Evolutionary conservation across 2,888 invertebrate species (phyloP), one percentile per base, ranked within the genome.

Genomic region (Cryptocephalus primarius): DNA sequence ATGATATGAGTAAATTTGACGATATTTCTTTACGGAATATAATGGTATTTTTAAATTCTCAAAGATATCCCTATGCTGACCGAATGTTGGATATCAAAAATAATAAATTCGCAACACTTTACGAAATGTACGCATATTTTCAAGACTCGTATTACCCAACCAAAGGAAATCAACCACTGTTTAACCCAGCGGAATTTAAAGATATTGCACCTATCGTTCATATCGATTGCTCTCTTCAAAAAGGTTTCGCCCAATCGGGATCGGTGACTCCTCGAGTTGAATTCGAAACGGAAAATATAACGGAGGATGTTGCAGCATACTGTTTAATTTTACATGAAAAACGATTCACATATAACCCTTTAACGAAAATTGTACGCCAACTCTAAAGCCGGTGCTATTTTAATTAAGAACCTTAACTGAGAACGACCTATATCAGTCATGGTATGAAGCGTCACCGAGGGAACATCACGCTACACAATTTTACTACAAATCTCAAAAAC

Each of bases 111-210:
- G 48, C 48, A 8, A 31, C 36, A 1, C 41, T 50, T 38, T 52
- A 49, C 44, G 44, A 52, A 45, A 51, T 51, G 51, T 51, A 33
- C 46, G 41, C 47, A 8, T 34, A 44, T 32, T 48, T 50, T 42
- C 46, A 46, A 40, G 40, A 50, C 44, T 44, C 38, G 6, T 48
- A 41, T 34, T 47, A 45, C 42, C 13, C 40, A 39, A 8, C 33
- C 8, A 44, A 38, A 44, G 42, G 36, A 11, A 38, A 42, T 33
- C 32, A 39, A 36, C 33, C 45, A 39, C 33, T 38, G 22, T 42
- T 48, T 43, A 39, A 14, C 10, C 43, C 48, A 8, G 33, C 39
- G 4, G 44, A 44, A 32, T 47, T 40, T 45, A 33, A 34, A 43
- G 8, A 14, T 36, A 42, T 46, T 36, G 34, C 34, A n/a, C 42